phyloP scores from a whole-genome alignment of 2,888 invertebrate genomes.

The Aethes cnicana region DNA sequence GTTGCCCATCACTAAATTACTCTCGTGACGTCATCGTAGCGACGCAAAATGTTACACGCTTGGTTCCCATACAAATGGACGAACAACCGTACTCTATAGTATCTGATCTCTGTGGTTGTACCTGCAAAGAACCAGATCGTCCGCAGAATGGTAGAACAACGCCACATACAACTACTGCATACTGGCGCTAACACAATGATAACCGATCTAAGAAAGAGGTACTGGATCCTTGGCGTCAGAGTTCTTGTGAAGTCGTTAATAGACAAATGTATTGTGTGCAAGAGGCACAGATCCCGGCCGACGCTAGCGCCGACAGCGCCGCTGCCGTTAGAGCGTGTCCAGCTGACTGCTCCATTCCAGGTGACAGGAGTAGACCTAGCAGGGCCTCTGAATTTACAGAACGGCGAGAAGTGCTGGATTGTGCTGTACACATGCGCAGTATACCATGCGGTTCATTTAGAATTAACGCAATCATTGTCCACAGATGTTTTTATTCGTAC shows the following conservation, averaged over 20 bases:
- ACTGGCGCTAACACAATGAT: background rate
- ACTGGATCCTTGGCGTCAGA: constrained; percentile 21
- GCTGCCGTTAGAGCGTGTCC: constrained; percentile 8
- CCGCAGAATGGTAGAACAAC: background rate
- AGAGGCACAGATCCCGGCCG: background rate
- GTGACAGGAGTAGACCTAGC: constrained; percentile 27
- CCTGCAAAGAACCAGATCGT: background rate
- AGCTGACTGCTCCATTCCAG: constrained; percentile 3
- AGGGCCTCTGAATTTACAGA: constrained; percentile 4
- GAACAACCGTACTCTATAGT: no score
- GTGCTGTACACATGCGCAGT: constrained; percentile 26
- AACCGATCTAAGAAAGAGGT: constrained; percentile 1
- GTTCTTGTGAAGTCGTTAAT: constrained; percentile 2
- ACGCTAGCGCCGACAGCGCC: background rate
- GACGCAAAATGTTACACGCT: no score
- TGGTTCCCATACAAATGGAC: no score
- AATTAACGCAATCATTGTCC: background rate
- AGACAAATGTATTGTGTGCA: constrained; percentile 13
- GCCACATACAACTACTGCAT: background rate
- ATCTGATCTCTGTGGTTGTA: no score
- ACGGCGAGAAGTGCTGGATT: constrained; percentile 18
- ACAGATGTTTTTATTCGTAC: background rate
- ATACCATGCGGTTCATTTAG: constrained; percentile 24
- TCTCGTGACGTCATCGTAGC: no score
- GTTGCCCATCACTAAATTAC: no score